Conservation (phyloP, 2,888 invertebrate genomes). For the Enoplolaimus lenunculus region DNA sequence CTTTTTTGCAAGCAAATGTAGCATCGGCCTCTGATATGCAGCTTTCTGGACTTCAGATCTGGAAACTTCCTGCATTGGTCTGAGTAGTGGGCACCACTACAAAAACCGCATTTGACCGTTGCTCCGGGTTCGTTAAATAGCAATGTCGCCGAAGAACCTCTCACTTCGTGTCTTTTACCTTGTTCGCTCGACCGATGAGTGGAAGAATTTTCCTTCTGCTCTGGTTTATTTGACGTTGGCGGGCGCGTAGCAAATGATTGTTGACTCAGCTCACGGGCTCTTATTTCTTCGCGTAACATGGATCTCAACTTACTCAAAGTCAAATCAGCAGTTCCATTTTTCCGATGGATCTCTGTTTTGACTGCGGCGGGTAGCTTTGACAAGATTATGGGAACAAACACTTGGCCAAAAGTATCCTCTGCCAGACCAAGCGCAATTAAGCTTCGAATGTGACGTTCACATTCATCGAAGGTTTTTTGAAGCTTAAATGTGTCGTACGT, state of each 20-base stretch:
- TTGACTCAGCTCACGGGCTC: background rate
- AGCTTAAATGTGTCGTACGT: background rate
- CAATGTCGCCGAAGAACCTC: background rate
- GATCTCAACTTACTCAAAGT: background rate
- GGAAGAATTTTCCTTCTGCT: background rate
- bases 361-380: background rate
- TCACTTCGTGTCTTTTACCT: background rate
- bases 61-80: background rate
- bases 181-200: background rate
- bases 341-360: background rate
- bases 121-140: background rate
- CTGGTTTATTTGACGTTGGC: background rate
- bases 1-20: background rate
- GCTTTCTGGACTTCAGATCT: background rate
- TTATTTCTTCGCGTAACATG: background rate
- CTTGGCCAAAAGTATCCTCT: background rate
- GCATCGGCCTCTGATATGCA: background rate
- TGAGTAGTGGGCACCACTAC: background rate
- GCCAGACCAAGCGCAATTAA: background rate
- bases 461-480: background rate
- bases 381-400: background rate
- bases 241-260: background rate
- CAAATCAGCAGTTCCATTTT: background rate
- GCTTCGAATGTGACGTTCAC: background rate
- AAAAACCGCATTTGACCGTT: background rate